Conservation (phyloP, 2,888 invertebrate species). For the Acholoe squamosa region DNA sequence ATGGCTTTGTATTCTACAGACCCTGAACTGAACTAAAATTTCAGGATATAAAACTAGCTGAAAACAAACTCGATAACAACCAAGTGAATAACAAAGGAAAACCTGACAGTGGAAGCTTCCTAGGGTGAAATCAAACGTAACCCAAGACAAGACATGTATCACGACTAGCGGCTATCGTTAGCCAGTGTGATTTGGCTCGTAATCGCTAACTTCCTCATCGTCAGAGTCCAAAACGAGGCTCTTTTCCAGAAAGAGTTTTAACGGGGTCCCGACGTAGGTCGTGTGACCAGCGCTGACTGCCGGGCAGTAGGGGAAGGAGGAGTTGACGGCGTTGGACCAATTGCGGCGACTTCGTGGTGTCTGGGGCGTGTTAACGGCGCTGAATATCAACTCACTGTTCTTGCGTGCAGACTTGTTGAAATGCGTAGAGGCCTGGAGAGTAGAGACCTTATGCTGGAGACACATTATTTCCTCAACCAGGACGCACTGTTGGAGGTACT, state of each 20-base stretch:
- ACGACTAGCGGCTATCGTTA: no score
- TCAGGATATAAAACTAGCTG: no score
- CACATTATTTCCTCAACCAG: constrained; percentile 83
- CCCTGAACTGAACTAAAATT: no score
- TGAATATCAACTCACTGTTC: constrained; percentile 63
- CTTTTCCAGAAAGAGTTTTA: constrained; percentile 51
- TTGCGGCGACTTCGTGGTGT: constrained; percentile 36
- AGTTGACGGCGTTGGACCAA: constrained; percentile 46
- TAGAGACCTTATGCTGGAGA: constrained; percentile 76
- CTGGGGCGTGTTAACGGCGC: constrained; percentile 9
- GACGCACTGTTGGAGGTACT: constrained; percentile 82
- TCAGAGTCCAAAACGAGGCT: constrained; percentile 63
- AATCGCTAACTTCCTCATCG: constrained; percentile 45
- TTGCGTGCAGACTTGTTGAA: constrained; percentile 25
- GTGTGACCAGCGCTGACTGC: background rate
- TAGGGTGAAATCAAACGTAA: no score
- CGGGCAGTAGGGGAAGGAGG: constrained; percentile 63
- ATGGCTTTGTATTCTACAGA: no score
- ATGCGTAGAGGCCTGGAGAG: constrained; percentile 19
- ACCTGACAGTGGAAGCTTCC: no score
- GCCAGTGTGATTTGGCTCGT: background rate
- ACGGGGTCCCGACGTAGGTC: constrained; percentile 53
- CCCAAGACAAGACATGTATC: no score
- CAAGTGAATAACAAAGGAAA: no score
- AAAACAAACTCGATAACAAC: no score